Evolutionary conservation across 2,888 invertebrate genomes (phyloP).

Genomic region (Clunio marinus): DNA sequence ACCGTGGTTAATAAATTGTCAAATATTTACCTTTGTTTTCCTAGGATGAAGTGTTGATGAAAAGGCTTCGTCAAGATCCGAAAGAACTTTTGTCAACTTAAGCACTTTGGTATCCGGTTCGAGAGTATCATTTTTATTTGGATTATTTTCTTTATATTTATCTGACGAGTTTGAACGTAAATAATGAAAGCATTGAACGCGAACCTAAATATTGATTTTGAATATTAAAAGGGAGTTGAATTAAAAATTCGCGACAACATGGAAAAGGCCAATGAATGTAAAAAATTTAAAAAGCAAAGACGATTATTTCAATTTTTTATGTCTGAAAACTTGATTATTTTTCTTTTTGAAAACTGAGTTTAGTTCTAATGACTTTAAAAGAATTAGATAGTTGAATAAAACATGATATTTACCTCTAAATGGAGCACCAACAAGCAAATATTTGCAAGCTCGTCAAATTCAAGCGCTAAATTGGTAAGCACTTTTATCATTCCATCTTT

Average conservation of each 20-base stretch:
- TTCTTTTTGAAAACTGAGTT: no score
- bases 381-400: no score
- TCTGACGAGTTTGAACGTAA: slow-evolving; percentile 59
- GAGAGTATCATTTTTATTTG: slow-evolving; percentile 63
- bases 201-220: slow-evolving; percentile 55
- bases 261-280: no score
- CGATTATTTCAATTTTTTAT: no score
- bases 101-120: slow-evolving; percentile 73
- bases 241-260: no score
- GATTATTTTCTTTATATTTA: slow-evolving; percentile 45
- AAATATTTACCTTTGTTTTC: slow-evolving; percentile 66
- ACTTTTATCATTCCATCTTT: slow-evolving; percentile 61
- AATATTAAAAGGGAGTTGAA: slow-evolving; percentile 30
- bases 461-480: slow-evolving; percentile 65
- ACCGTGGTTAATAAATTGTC: background rate
- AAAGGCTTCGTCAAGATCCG: slow-evolving; percentile 72
- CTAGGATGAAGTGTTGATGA: slow-evolving; percentile 69
- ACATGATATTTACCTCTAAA: slow-evolving; percentile 64
- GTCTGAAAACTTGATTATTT: no score
- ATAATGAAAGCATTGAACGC: slow-evolving; percentile 95
- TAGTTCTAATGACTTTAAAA: no score
- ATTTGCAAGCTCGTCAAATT: slow-evolving; percentile 84
- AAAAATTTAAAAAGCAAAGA: no score
- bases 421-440: slow-evolving; percentile 88
- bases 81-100: slow-evolving; percentile 72